Evolutionary conservation across 2,888 invertebrate genomes (phyloP), one percentile per base, ranked within the genome.

Genomic region (Julus scanicus): DNA sequence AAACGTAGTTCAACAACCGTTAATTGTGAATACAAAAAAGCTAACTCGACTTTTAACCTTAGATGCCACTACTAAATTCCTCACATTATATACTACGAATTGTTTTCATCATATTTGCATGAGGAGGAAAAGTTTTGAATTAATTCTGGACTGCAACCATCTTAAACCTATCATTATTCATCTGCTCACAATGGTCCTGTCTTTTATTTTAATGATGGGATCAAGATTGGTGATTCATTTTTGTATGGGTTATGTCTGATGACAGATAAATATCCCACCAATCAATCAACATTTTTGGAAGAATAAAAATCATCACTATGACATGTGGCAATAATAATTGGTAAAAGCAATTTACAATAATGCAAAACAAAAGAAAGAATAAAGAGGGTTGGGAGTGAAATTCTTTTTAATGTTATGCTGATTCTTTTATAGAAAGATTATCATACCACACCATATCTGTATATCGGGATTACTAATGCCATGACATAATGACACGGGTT

Each of bases 21-120:
- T 71, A 71, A 71, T 71, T 71, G n/a, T 71, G 71, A 71, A 71
- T 71, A 71, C 71, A 71, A 71, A 71, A 71, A 29, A 29, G 71
- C 29, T 20, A 11, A 71, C 11, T 9, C 71, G 71, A 71, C 71
- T 71, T 71, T 71, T 71, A 71, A 71, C 71, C 71, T 29, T 71
- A n/a, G 71, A 71, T 71, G 71, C 71, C 71, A 71, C 71, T 29
- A 71, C 29, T n/a, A 29, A 29, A 71, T 71, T 71, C 71, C 29
- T 71, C 71, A 29, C 1, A 29, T 71, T 71, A 71, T 71, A 71
- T 2, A 71, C 71, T 71, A 11, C 11, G 29, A 71, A 71, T 71
- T 71, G 71, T 71, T 71, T n/a, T 9, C 20, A 29, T 11, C 71
- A 29, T 29, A 71, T 71, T 29, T 71, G 71, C 71, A 71, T 71